These are phyloP conservation scores for Cinara cedri DNA, from an alignment of 2,888 invertebrate species.

Conservation along the genomic window DNA sequence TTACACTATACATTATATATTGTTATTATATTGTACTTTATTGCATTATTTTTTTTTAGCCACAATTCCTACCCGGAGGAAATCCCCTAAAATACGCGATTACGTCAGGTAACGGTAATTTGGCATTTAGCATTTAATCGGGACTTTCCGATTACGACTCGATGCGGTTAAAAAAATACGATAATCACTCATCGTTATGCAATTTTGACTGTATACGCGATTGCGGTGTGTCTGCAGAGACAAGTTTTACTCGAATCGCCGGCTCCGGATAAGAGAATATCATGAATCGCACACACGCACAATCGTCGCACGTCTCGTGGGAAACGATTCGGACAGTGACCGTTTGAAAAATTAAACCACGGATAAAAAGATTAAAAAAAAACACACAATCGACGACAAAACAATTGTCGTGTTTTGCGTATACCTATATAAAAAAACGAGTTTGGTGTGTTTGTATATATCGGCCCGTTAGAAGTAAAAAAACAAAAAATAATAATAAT, in stretches of 20 bases:
- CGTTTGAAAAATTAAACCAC: background rate
- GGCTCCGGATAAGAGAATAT: conserved; percentile 25
- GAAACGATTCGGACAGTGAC: conserved; percentile 21
- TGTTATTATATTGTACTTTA: too few relatives aligned
- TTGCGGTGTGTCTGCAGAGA: background rate
- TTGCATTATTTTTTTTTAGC: too few relatives aligned
- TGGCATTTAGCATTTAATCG: too few relatives aligned
- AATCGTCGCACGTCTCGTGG: conserved; percentile 34
- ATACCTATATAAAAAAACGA: conserved; percentile 17
- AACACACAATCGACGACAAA: conserved; percentile 13
- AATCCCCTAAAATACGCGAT: too few relatives aligned
- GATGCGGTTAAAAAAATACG: background rate
- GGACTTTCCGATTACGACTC: too few relatives aligned
- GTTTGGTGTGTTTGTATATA: conserved; percentile 30
- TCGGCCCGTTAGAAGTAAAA: background rate
- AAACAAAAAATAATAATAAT: too few relatives aligned
- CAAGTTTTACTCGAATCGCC: conserved; percentile 40
- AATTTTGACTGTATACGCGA: background rate
- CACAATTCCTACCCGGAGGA: too few relatives aligned
- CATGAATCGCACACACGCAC: background rate
- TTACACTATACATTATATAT: too few relatives aligned
- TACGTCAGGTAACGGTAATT: too few relatives aligned
- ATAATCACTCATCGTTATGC: background rate
- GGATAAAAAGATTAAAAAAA: conserved; percentile 26
- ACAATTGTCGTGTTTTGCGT: conserved; percentile 36